Percentiles rank a stretch among this genome's conserved stretches.
These are phyloP conservation scores for Altica lythri DNA, from an alignment of 2,888 invertebrate species.

Conservation along the genomic window DNA sequence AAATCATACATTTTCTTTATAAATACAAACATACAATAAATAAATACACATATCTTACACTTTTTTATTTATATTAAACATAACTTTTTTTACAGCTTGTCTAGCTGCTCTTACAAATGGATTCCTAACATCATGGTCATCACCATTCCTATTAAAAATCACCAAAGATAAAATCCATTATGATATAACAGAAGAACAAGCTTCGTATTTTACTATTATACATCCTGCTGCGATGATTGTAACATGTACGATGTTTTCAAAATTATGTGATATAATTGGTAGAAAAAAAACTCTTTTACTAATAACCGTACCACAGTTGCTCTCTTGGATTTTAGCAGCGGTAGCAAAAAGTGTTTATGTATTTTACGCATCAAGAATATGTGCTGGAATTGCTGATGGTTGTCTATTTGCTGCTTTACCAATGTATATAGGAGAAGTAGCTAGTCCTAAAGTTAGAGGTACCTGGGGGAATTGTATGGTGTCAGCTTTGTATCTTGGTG, in stretches of 20 bases:
- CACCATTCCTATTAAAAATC: conserved; percentile 49
- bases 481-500: conserved; percentile 42
- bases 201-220: conserved; percentile 49
- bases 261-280: conserved; percentile 45
- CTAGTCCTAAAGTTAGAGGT: conserved; percentile 46
- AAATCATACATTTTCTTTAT: too few relatives aligned
- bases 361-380: conserved; percentile 47
- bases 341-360: conserved; percentile 42
- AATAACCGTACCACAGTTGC: conserved; percentile 43
- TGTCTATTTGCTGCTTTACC: conserved; percentile 44
- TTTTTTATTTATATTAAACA: too few relatives aligned
- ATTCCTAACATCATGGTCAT: conserved; percentile 46
- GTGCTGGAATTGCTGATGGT: conserved; percentile 45
- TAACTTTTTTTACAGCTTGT: conserved; percentile 32
- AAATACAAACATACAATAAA: too few relatives aligned
- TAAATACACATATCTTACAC: too few relatives aligned
- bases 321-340: conserved; percentile 42
- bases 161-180: conserved; percentile 43
- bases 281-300: conserved; percentile 46
- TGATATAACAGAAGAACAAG: conserved; percentile 48
- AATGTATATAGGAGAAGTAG: conserved; percentile 48
- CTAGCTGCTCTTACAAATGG: conserved; percentile 41
- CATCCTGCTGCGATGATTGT: conserved; percentile 45
- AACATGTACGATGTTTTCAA: conserved; percentile 41
- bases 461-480: conserved; percentile 47